phyloP scores from a whole-genome alignment of 2,888 invertebrate species.

The Thymelicus acteon region DNA sequence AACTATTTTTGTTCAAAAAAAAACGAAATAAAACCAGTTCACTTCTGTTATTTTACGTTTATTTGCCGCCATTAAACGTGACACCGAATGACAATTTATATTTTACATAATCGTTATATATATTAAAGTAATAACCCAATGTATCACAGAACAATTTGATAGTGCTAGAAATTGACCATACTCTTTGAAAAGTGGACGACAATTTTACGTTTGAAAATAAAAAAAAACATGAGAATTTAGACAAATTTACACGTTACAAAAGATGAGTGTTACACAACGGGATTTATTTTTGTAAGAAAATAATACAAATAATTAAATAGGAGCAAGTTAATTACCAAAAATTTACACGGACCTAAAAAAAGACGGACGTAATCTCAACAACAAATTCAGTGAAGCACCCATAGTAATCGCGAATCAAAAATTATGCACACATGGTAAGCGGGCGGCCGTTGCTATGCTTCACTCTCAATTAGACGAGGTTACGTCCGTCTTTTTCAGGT shows the following conservation, averaged over 20 bases:
- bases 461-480: too few relatives aligned
- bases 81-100: conserved; percentile 74
- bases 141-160: conserved; percentile 83
- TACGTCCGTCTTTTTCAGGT: too few relatives aligned
- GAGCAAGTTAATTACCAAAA: too few relatives aligned
- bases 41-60: conserved; percentile 64
- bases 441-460: too few relatives aligned
- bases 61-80: conserved; percentile 75
- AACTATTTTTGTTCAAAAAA: too few relatives aligned
- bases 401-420: too few relatives aligned
- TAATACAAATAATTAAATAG: too few relatives aligned
- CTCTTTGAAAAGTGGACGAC: conserved; percentile 70
- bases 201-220: conserved; percentile 43
- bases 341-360: too few relatives aligned
- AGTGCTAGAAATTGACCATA: conserved; percentile 82
- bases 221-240: conserved; percentile 36
- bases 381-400: too few relatives aligned
- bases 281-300: background rate
- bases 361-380: too few relatives aligned
- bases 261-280: conserved; percentile 36
- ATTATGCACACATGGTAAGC: too few relatives aligned
- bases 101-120: conserved; percentile 53
- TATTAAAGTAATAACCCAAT: conserved; percentile 73
- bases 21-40: conserved; percentile 44
- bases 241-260: conserved; percentile 31